phyloP scores from a whole-genome alignment of 2,113 vertebrate genomes.

The Pao palembangensis region DNA sequence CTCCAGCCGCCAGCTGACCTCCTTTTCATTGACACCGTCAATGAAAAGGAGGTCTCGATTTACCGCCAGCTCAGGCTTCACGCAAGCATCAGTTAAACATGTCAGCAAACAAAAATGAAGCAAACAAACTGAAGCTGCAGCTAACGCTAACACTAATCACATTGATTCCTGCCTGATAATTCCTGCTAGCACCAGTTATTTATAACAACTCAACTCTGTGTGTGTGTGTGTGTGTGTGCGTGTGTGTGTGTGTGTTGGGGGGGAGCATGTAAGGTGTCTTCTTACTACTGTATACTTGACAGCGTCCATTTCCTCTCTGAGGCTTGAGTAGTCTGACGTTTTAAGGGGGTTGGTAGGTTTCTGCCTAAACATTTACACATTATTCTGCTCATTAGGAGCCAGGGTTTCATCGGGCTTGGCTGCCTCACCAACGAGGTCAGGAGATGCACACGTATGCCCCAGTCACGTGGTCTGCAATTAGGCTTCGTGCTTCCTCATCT shows the following conservation, averaged over 20 bases:
- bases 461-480: slow-evolving; percentile 14
- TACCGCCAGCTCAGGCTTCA: no score
- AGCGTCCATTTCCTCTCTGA: slow-evolving; percentile 31
- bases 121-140: slow-evolving; percentile 12
- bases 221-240: not conserved
- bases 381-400: no score
- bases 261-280: slow-evolving; percentile 22
- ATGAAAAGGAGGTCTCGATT: no score
- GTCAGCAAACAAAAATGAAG: not conserved
- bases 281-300: slow-evolving; percentile 58
- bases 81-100: slow-evolving; percentile 2
- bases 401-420: not conserved
- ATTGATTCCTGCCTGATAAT: slow-evolving; percentile 19
- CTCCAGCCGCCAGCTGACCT: slow-evolving; percentile 31
- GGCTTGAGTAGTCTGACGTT: not conserved
- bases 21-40: not conserved
- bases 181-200: slow-evolving; percentile 18
- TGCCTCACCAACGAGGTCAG: slow-evolving; percentile 9
- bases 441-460: slow-evolving; percentile 14
- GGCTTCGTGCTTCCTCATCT: not conserved
- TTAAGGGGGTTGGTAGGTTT: no score
- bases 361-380: no score
- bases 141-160: slow-evolving; percentile 16
- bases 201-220: slow-evolving; percentile 23
- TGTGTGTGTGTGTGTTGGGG: no score